Conservation (phyloP, 2,113 vertebrate species). For the Chlamydotis undulata region DNA sequence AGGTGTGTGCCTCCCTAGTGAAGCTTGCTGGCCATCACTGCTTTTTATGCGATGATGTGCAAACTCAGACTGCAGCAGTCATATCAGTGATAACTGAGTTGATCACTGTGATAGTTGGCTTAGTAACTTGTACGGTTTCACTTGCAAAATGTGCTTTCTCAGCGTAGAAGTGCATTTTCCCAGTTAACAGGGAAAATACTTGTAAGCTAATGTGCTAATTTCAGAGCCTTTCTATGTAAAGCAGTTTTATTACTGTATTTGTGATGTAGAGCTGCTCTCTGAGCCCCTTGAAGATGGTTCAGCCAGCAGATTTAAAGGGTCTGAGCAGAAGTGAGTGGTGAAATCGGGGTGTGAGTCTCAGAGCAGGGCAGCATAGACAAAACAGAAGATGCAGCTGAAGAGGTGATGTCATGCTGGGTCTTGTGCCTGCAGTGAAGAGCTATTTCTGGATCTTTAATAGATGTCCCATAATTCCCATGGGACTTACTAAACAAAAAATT, state of each 20-base stretch:
- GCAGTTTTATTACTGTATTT: neutral
- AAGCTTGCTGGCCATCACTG: neutral
- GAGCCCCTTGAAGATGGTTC: neutral
- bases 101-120: neutral
- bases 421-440: constrained; percentile 75
- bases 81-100: neutral
- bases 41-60: neutral
- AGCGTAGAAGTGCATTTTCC: neutral
- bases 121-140: neutral
- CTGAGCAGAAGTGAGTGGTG: neutral
- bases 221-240: neutral
- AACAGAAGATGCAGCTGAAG: constrained; percentile 54
- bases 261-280: neutral
- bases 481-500: constrained; percentile 61
- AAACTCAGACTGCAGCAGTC: neutral
- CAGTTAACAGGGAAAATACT: neutral
- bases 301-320: neutral
- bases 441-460: constrained; percentile 77
- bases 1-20: neutral
- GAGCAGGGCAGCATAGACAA: constrained; percentile 6
- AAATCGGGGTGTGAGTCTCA: neutral
- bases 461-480: constrained; percentile 71
- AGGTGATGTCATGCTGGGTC: constrained; percentile 59
- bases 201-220: neutral
- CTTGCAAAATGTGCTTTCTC: neutral